These are phyloP conservation scores for Clostera curtula DNA, from an alignment of 2,888 invertebrate species.

Conservation along the genomic window DNA sequence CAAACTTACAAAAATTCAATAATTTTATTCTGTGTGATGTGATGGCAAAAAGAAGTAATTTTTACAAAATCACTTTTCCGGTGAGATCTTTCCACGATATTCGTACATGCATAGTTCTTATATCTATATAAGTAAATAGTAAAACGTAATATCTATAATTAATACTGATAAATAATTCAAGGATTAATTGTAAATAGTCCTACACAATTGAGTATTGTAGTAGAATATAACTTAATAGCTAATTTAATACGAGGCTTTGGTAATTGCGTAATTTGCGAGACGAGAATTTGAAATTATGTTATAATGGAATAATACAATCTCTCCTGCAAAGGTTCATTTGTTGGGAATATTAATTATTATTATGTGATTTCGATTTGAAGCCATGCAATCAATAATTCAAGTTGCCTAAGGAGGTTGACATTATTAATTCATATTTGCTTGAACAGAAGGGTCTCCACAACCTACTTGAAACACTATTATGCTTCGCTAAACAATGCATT, in stretches of 20 bases:
- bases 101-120: constrained; percentile 1
- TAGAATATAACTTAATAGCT: constrained; percentile 10
- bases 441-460: too few species aligned
- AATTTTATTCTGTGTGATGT: constrained; percentile 22
- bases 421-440: too few species aligned
- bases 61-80: constrained; percentile 22
- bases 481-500: too few species aligned
- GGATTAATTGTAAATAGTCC: constrained; percentile 9
- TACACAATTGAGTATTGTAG: constrained; percentile 6
- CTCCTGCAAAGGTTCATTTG: too few species aligned
- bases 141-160: constrained; percentile 19
- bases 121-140: constrained; percentile 14
- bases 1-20: constrained; percentile 20
- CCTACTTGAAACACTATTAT: too few species aligned
- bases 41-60: constrained; percentile 30
- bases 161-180: constrained; percentile 25
- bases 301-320: too few species aligned
- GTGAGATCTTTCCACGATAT: constrained; percentile 24
- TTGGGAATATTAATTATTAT: too few species aligned
- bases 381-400: too few species aligned
- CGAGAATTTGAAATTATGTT: constrained; percentile 1
- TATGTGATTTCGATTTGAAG: too few species aligned
- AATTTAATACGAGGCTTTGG: constrained; percentile 38
- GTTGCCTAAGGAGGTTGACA: too few species aligned
- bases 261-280: constrained; percentile 20